Evolutionary conservation across 2,888 invertebrate genomes (phyloP).

Genomic region (Noctuana brunneofusca): DNA sequence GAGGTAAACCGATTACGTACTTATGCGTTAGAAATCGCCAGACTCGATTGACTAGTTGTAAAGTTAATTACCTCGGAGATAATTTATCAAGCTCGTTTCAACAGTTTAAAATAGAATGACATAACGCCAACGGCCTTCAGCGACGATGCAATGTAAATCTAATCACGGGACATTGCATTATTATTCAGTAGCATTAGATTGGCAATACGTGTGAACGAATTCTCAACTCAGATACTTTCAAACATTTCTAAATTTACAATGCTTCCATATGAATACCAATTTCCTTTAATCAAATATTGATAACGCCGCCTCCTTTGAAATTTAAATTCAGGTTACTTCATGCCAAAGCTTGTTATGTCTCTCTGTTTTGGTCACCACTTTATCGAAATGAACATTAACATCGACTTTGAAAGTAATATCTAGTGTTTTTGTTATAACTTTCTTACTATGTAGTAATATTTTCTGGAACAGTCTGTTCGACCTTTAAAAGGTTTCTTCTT

Average conservation of each 20-base stretch:
- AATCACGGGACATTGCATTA: constrained; percentile 41
- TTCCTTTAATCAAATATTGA: too few relatives aligned
- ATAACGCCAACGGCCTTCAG: constrained; percentile 32
- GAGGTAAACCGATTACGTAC: constrained; percentile 23
- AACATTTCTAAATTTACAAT: constrained; percentile 25
- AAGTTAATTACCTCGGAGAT: constrained; percentile 29
- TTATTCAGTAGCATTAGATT: constrained; percentile 37
- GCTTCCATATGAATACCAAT: constrained; percentile 19
- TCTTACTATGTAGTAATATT: not conserved
- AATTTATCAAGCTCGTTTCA: constrained; percentile 27
- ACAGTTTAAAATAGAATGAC: constrained; percentile 31
- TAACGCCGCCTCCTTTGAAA: too few relatives aligned
- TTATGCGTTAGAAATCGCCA: constrained; percentile 26
- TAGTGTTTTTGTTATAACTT: constrained; percentile 7
- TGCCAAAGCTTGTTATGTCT: not conserved
- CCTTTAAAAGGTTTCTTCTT: constrained; percentile 42
- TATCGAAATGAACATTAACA: constrained; percentile 17
- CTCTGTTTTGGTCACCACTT: constrained; percentile 16
- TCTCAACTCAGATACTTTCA: constrained; percentile 35
- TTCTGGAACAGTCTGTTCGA: constrained; percentile 24
- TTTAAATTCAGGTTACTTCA: not conserved
- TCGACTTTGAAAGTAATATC: constrained; percentile 10
- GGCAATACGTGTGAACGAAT: constrained; percentile 35
- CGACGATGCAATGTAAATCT: constrained; percentile 27
- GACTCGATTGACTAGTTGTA: constrained; percentile 32